phyloP scores from a whole-genome alignment of 2,113 vertebrate genomes.

The Arenaria interpres region DNA sequence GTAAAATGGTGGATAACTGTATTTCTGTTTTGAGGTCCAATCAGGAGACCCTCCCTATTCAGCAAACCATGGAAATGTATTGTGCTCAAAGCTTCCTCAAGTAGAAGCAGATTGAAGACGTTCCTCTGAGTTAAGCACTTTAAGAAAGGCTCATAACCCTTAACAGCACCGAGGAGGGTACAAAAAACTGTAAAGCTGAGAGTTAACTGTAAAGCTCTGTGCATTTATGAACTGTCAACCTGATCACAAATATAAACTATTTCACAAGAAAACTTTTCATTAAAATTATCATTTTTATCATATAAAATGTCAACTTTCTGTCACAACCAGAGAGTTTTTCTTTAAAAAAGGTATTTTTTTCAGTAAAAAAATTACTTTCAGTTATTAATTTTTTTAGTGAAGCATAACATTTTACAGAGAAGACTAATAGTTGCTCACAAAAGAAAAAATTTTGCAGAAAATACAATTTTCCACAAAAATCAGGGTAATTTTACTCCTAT shows the following conservation, averaged over 20 bases:
- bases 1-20: neutral
- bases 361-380: neutral
- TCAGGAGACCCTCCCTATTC: neutral
- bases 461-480: neutral
- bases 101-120: neutral
- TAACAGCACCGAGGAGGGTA: neutral
- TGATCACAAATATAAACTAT: neutral
- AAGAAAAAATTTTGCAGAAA: neutral
- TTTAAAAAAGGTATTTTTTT: neutral
- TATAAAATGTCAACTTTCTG: neutral
- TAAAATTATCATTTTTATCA: neutral
- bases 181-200: neutral
- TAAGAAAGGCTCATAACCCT: neutral
- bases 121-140: neutral
- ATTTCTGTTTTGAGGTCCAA: neutral
- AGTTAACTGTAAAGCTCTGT: neutral
- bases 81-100: neutral
- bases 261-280: neutral
- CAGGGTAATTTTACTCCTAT: neutral
- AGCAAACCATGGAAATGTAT: neutral
- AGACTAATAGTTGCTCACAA: neutral
- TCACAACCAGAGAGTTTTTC: neutral
- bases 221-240: neutral
- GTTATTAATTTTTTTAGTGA: neutral
- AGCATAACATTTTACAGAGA: neutral